These are phyloP conservation scores for Rutilus rutilus DNA, from an alignment of 2,113 vertebrate species.

Conservation along the genomic window DNA sequence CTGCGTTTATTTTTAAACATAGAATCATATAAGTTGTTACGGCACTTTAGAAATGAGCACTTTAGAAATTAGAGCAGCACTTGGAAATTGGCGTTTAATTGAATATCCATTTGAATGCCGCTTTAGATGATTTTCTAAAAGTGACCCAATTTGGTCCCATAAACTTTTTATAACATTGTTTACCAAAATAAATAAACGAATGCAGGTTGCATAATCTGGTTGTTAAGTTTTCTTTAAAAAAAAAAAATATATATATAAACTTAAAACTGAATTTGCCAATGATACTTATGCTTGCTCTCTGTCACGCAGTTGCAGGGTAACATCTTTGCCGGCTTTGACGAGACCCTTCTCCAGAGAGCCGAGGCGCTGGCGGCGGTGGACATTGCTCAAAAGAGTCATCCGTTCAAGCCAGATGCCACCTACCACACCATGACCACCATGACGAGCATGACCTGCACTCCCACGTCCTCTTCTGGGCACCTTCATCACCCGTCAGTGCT, in stretches of 20 bases:
- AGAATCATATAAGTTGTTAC: no score
- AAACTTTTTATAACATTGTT: not conserved
- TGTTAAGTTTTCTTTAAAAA: not conserved
- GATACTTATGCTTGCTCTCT: constrained; percentile 37
- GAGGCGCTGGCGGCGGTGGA: constrained; percentile 93
- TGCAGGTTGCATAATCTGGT: not conserved
- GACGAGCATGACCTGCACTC: constrained; percentile 90
- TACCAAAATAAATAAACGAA: not conserved
- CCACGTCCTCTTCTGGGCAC: constrained; percentile 85
- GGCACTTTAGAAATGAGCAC: no score
- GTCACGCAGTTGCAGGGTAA: constrained; percentile 86
- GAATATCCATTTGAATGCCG: not conserved
- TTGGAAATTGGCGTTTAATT: not conserved
- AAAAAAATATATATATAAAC: not conserved
- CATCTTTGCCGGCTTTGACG: constrained; percentile 92
- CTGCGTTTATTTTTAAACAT: not conserved
- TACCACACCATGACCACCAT: constrained; percentile 97
- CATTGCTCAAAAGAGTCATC: constrained; percentile 88
- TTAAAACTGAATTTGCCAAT: not conserved
- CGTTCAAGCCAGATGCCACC: constrained; percentile 93
- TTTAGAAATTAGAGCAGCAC: no score
- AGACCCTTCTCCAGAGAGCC: constrained; percentile 87
- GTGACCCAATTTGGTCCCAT: not conserved
- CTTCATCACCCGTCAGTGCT: constrained; percentile 91
- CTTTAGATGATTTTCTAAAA: not conserved